A percentile compares a stretch with the other conserved stretches of the same genome.
Conservation (phyloP, 2,797 vertebrate species). For the Enteromius trimaculatus region DNA sequence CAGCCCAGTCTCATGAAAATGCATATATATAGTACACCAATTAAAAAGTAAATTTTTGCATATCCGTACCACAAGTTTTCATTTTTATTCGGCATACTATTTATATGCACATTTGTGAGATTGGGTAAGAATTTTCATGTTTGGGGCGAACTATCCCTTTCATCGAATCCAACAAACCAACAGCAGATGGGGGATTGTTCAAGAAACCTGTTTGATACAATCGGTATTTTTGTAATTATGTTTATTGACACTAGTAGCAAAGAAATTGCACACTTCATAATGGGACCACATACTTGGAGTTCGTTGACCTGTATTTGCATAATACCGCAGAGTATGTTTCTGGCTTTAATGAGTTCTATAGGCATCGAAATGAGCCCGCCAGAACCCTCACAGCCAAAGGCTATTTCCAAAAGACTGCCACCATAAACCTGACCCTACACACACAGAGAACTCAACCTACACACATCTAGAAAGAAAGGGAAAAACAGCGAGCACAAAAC, state of each 20-base stretch:
- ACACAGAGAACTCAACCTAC: constrained; percentile 52
- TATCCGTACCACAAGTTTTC: too few relatives aligned
- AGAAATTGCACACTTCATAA: not conserved
- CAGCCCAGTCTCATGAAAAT: too few relatives aligned
- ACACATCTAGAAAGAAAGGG: constrained; percentile 44
- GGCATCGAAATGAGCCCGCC: constrained; percentile 57
- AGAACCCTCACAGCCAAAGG: constrained; percentile 57
- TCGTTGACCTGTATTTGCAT: constrained; percentile 4
- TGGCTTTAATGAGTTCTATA: constrained; percentile 6
- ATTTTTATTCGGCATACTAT: too few relatives aligned
- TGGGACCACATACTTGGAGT: not conserved
- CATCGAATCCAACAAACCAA: not conserved
- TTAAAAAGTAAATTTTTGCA: too few relatives aligned
- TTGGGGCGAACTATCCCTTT: not conserved
- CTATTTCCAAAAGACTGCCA: constrained; percentile 26
- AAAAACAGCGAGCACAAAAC: constrained; percentile 66
- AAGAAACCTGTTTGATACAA: not conserved
- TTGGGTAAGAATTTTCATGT: not conserved
- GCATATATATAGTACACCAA: too few relatives aligned
- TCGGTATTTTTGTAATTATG: not conserved
- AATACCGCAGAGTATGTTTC: not conserved
- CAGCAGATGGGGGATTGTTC: not conserved
- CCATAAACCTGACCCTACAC: constrained; percentile 48
- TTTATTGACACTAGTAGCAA: not conserved
- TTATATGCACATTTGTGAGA: not conserved